Evolutionary conservation across 1,140 invertebrate species (phyloP).

Genomic region (Oryzaephilus surinamensis): DNA sequence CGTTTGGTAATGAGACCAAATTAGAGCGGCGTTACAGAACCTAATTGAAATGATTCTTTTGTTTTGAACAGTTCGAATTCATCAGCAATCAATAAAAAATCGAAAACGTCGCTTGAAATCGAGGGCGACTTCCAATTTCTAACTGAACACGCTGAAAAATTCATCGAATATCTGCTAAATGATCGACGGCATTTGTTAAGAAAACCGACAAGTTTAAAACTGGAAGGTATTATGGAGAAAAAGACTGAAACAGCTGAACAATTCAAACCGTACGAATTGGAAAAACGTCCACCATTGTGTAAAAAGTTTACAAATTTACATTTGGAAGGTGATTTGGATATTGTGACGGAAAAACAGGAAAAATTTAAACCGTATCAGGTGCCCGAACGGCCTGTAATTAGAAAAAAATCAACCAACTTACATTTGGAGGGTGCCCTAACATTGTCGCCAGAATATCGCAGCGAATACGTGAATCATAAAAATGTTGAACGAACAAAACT

Average conservation of each 20-base stretch:
- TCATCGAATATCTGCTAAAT: constrained; percentile 39
- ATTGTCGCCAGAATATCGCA: constrained; percentile 30
- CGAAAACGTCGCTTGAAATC: too few relatives aligned
- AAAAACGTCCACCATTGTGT: constrained; percentile 23
- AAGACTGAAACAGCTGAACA: constrained; percentile 43
- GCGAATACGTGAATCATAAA: constrained; percentile 29
- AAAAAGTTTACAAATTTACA: constrained; percentile 40
- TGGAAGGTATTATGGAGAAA: constrained; percentile 41
- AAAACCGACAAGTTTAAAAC: constrained; percentile 28
- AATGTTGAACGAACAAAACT: constrained; percentile 16
- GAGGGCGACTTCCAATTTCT: constrained; percentile 40
- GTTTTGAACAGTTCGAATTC: too few relatives aligned
- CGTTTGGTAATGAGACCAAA: too few relatives aligned
- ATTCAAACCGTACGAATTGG: constrained; percentile 37
- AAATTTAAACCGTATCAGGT: constrained; percentile 38
- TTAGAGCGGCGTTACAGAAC: too few relatives aligned
- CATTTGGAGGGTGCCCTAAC: constrained; percentile 30
- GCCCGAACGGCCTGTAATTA: constrained; percentile 21
- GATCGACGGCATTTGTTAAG: constrained; percentile 27
- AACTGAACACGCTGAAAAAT: constrained; percentile 43
- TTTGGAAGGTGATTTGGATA: constrained; percentile 28
- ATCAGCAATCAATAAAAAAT: too few relatives aligned
- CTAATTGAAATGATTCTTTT: too few relatives aligned
- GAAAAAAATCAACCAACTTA: constrained; percentile 36
- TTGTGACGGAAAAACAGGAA: constrained; percentile 40